phyloP scores from a whole-genome alignment of 2,797 vertebrate genomes.

The Poliocrania exsul region DNA sequence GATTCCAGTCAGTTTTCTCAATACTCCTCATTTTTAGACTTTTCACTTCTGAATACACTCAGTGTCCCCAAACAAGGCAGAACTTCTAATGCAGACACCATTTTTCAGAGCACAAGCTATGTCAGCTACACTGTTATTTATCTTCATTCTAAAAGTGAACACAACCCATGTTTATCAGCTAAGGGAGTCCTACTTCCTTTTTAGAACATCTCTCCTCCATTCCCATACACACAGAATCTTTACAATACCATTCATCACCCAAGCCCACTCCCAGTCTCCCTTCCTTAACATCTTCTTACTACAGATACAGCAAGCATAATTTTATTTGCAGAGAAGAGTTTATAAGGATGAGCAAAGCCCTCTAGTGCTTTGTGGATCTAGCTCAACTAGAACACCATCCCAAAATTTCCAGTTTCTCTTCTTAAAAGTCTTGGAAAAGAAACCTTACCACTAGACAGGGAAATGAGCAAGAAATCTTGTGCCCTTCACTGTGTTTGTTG shows the following conservation, averaged over 20 bases:
- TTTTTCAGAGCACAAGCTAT: constrained; percentile 1
- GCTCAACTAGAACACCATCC: not conserved
- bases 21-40: not conserved
- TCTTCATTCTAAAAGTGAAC: not conserved
- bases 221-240: not conserved
- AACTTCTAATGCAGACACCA: not conserved
- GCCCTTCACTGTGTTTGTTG: not conserved
- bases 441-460: not conserved
- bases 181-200: not conserved
- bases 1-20: not conserved
- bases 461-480: not conserved
- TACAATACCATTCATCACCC: not conserved
- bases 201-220: not conserved
- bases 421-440: not conserved
- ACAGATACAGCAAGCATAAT: not conserved
- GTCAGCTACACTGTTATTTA: not conserved
- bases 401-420: not conserved
- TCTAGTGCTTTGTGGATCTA: not conserved
- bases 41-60: not conserved
- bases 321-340: not conserved
- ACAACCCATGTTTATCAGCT: not conserved
- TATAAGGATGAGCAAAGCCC: not conserved
- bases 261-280: not conserved
- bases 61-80: not conserved
- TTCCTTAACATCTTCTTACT: not conserved